A percentile compares a stretch with the other conserved stretches of the same genome.
These are phyloP conservation scores for Podocnemis expansa DNA, from an alignment of 2,113 vertebrate genomes.

Conservation along the genomic window DNA sequence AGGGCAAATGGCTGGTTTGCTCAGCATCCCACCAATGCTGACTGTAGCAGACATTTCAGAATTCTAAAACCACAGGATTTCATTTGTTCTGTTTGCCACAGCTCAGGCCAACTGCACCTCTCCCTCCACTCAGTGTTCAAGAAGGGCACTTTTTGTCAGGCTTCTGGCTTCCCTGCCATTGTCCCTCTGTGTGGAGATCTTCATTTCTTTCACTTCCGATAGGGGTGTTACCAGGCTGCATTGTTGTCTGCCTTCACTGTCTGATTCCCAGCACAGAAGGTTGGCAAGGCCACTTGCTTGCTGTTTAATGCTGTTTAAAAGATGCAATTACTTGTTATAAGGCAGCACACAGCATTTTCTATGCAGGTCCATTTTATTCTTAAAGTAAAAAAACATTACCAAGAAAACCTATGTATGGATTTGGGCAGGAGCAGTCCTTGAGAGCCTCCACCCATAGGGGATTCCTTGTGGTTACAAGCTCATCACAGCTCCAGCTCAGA, in stretches of 20 bases:
- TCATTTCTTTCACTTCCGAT: not conserved
- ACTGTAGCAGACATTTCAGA: not conserved
- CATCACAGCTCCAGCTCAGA: not conserved
- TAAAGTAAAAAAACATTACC: not conserved
- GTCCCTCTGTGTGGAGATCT: not conserved
- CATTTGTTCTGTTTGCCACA: not conserved
- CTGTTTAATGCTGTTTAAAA: not conserved
- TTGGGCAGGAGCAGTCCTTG: too few relatives aligned
- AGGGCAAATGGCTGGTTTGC: not conserved
- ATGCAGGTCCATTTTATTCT: not conserved
- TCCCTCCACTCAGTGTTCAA: not conserved
- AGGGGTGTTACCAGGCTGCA: not conserved
- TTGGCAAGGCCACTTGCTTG: not conserved
- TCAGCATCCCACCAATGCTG: not conserved
- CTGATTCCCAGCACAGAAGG: not conserved
- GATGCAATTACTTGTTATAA: not conserved
- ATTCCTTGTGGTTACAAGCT: not conserved
- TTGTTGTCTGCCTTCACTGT: not conserved
- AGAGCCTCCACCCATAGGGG: not conserved
- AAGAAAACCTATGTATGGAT: not conserved
- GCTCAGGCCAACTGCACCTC: not conserved
- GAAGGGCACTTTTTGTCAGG: not conserved
- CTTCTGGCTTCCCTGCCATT: not conserved
- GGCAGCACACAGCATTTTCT: not conserved
- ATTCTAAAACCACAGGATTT: not conserved